Evolutionary conservation across 2,888 invertebrate species (phyloP).

Genomic region (Merodon equestris): DNA sequence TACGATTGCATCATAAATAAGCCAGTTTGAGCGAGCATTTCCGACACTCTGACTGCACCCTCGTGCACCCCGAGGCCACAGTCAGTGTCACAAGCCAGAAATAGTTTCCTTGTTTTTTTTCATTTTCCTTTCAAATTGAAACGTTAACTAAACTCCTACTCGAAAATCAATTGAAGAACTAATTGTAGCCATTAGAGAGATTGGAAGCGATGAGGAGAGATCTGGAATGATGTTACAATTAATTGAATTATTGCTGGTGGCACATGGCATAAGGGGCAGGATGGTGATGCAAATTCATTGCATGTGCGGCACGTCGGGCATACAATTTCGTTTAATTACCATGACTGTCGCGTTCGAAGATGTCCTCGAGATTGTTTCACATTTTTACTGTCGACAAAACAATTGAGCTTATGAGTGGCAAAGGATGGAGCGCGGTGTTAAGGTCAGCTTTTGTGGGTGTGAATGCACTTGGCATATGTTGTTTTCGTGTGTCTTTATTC

Average conservation of each 20-base stretch:
- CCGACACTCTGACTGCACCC: constrained; percentile 18
- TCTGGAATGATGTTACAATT: constrained; percentile 40
- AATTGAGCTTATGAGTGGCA: constrained; percentile 33
- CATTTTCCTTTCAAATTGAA: constrained; percentile 29
- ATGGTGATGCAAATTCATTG: constrained; percentile 51
- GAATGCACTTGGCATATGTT: no score
- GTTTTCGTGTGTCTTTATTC: no score
- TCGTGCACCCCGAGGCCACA: not conserved
- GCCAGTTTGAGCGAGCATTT: not conserved
- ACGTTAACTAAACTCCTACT: constrained; percentile 52
- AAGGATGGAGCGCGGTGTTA: no score
- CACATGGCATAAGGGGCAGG: constrained; percentile 31
- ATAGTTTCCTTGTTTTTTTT: no score
- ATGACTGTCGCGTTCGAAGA: constrained; percentile 57
- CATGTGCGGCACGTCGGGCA: constrained; percentile 26
- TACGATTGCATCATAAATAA: constrained; percentile 39
- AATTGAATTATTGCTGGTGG: constrained; percentile 56
- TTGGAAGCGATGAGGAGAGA: no score
- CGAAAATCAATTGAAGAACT: constrained; percentile 51
- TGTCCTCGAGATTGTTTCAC: constrained; percentile 19
- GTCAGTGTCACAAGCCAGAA: constrained; percentile 22
- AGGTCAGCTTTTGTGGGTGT: no score
- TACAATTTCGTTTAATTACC: constrained; percentile 57
- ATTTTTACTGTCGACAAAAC: constrained; percentile 24
- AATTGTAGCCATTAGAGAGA: constrained; percentile 51